Conservation (phyloP, 64 coral and sea anemone genomes). For the Montipora foliosa region DNA sequence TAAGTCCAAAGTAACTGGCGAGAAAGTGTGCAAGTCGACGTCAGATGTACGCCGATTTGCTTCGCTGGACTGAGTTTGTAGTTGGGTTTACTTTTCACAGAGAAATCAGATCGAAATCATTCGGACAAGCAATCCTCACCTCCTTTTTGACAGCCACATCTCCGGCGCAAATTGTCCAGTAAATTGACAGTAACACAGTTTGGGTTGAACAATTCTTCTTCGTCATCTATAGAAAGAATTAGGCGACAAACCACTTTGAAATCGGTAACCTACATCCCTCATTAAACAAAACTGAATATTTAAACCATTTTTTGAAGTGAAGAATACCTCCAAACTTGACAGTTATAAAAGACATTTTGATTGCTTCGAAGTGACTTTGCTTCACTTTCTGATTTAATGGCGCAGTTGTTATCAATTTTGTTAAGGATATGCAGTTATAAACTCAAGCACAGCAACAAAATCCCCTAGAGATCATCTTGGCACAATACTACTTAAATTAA, state of each 20-base stretch:
- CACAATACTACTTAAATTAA: neutral
- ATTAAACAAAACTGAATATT: neutral
- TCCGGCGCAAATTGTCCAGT: slow-evolving; percentile 80
- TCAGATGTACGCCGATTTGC: no score
- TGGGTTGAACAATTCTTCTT: slow-evolving; percentile 91
- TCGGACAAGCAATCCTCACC: slow-evolving; percentile 33
- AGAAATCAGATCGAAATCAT: neutral
- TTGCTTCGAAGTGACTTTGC: neutral
- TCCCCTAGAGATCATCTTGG: neutral
- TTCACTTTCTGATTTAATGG: neutral
- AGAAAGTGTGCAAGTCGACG: neutral
- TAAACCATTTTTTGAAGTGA: neutral
- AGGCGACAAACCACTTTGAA: neutral
- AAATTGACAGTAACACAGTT: slow-evolving; percentile 88
- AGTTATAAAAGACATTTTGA: slow-evolving; percentile 71
- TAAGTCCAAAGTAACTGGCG: slow-evolving; percentile 67
- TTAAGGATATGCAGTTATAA: neutral
- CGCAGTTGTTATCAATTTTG: neutral
- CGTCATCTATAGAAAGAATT: slow-evolving; percentile 60
- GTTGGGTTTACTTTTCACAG: neutral
- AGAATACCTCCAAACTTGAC: slow-evolving; percentile 83
- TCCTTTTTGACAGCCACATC: slow-evolving; percentile 86
- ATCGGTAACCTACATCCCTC: neutral
- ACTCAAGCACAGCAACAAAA: neutral
- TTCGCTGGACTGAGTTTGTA: no score